A percentile compares a stretch with the other conserved stretches of the same genome.
Conservation (phyloP, 2,888 invertebrate genomes). For the Acleris emargana region DNA sequence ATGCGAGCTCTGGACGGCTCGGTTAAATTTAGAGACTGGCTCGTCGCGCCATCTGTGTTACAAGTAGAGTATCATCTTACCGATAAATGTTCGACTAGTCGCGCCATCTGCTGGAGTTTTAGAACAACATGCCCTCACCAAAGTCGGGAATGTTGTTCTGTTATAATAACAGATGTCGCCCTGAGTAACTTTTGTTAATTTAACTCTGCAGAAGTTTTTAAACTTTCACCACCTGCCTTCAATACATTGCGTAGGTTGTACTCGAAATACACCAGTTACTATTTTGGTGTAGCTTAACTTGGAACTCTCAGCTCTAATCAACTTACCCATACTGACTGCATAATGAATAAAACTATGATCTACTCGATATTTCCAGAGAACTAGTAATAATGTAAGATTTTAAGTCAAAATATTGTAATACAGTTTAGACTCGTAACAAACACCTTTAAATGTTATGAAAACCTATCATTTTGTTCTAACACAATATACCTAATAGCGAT, state of each 20-base stretch:
- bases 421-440: no score
- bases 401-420: no score
- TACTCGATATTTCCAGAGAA: no score
- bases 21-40: constrained; percentile 16
- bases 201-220: not conserved
- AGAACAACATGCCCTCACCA: not conserved
- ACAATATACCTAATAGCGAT: no score
- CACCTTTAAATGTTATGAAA: no score
- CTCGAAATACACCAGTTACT: constrained; percentile 8
- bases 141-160: not conserved
- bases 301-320: no score
- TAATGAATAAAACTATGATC: no score
- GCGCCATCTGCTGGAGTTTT: constrained; percentile 12
- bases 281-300: not conserved
- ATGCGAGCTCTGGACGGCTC: not conserved
- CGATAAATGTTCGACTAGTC: not conserved
- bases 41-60: constrained; percentile 14
- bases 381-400: no score
- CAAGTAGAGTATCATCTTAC: not conserved
- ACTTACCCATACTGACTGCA: no score
- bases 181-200: not conserved
- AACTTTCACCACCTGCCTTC: constrained; percentile 5
- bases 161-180: constrained; percentile 10
- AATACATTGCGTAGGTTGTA: constrained; percentile 7
- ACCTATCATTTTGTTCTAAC: no score